Base-by-base conservation (phyloP, 2,888 invertebrate species). In the Xestia sexstrigata region DNA sequence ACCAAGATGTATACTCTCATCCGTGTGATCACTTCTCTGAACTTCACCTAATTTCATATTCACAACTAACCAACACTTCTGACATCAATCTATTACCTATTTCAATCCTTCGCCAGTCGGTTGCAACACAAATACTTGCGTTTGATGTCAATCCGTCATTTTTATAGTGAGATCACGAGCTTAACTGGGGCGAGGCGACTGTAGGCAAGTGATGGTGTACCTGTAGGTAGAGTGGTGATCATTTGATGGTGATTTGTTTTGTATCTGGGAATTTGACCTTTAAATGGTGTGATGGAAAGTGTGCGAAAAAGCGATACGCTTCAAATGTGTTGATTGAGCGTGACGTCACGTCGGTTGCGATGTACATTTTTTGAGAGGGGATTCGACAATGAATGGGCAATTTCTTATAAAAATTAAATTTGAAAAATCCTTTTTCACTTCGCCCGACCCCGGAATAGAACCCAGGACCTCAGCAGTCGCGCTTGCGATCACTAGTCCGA, bases 141-240 rank as follows among this genome's bases (percentile, higher is more conserved):
- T 82, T 72, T 74, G 82, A 82, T 86, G 76, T 74, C 76, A 78
- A 89, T 90, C 74, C 72, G 83, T 90, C 90, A 90, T 89, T 81
- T 88, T 87, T 87, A 89, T 88, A 60, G 82, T 47, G 23, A 11
- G 20, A 79, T 87, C 90, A 90, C 90, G 89, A 82, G 55, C 42
- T 20, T n/a, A 83, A 70, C 55, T 87, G 82, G 85, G 67, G 74
- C 82, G 85, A 83, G 75, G 83, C 78, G 79, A 83, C 81, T 81
- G 76, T 83, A 73, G 79, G 55, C 75, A 70, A 69, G 62, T 70
- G 74, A 74, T 74, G 60, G 26, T 55, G 42, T 65, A 20, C 20
- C 30, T 30, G 17, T 2, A 17, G 55, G n/a, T 67, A 30, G 23
- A 63, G 52, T 82, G 69, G 69, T 87, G 79, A 79, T 80, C 13